Evolutionary conservation across 64 coral and sea anemone species (phyloP).

Genomic region (Pocillopora damicornis): DNA sequence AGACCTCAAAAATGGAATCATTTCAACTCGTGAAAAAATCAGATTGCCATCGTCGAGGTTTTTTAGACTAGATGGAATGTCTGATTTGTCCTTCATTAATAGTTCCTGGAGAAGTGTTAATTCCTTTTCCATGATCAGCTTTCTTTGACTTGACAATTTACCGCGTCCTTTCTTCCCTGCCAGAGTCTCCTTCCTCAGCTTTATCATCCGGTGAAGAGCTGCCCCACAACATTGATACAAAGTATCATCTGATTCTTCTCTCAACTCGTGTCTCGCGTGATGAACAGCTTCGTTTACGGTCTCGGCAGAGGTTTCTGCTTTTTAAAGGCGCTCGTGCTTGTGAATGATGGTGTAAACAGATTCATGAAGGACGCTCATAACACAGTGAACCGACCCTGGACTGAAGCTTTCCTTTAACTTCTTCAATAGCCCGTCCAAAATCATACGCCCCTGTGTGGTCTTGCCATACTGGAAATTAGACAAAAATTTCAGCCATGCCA

Average conservation of each 20-base stretch:
- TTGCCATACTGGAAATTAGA: no score
- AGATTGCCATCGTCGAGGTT: constrained; percentile 15
- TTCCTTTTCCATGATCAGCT: constrained; percentile 8
- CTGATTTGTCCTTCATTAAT: constrained; percentile 13
- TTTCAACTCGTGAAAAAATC: neutral
- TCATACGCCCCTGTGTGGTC: no score
- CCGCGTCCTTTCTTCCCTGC: neutral
- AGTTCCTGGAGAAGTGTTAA: neutral
- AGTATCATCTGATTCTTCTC: neutral
- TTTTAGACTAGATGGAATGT: constrained; percentile 2
- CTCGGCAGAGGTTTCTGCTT: no score
- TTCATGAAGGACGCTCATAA: neutral
- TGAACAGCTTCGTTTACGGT: neutral
- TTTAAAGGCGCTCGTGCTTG: neutral
- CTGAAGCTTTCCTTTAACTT: neutral
- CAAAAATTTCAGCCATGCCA: no score
- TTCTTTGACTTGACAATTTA: constrained; percentile 4
- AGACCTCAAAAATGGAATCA: constrained; percentile 14
- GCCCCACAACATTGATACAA: constrained; percentile 6
- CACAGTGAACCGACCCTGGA: neutral
- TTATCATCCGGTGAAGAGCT: neutral
- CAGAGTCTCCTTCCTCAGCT: constrained; percentile 23
- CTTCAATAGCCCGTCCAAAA: no score
- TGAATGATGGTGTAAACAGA: neutral
- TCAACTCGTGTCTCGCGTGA: neutral